A percentile compares a stretch with the other conserved stretches of the same genome.
Evolutionary conservation across 2,888 invertebrate genomes (phyloP).

Genomic region (Cetonia aurata): DNA sequence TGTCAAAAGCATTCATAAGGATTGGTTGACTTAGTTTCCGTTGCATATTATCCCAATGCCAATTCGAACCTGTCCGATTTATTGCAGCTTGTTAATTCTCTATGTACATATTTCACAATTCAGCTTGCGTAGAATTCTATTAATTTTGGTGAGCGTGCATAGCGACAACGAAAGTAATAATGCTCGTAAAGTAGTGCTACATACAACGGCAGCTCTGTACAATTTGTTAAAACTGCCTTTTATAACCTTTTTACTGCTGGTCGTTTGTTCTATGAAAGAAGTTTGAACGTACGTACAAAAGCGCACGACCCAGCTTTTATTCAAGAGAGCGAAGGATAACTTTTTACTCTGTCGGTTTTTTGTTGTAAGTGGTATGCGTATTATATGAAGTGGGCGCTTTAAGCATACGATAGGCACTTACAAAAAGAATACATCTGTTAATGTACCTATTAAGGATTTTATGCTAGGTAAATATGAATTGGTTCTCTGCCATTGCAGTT

Average conservation of each 20-base stretch:
- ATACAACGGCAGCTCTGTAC: slow-evolving; percentile 33
- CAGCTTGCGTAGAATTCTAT: slow-evolving; percentile 61
- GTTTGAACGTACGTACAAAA: background rate
- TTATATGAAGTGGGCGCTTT: background rate
- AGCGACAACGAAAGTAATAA: slow-evolving; percentile 27
- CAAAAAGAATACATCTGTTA: too few species aligned
- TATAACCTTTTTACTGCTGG: slow-evolving; percentile 39
- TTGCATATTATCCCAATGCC: too few species aligned
- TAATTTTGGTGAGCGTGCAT: slow-evolving; percentile 12
- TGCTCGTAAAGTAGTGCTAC: slow-evolving; percentile 25
- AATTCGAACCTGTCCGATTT: too few species aligned
- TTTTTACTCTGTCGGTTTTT: slow-evolving; percentile 32
- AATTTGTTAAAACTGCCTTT: slow-evolving; percentile 46
- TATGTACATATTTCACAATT: slow-evolving; percentile 59
- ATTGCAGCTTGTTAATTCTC: too few species aligned
- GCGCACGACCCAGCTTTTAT: slow-evolving; percentile 31
- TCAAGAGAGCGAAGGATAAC: slow-evolving; percentile 30
- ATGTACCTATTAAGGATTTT: too few species aligned
- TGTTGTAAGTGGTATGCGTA: background rate
- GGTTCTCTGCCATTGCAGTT: too few species aligned
- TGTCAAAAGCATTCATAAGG: too few species aligned
- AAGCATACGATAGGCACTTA: too few species aligned
- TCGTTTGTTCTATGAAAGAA: slow-evolving; percentile 32
- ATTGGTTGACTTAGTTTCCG: too few species aligned
- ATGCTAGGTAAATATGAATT: too few species aligned